A percentile compares a stretch with the other conserved stretches of the same genome.
These are phyloP conservation scores for Lamellibrachia satsuma DNA, from an alignment of 2,888 invertebrate genomes.

Conservation along the genomic window DNA sequence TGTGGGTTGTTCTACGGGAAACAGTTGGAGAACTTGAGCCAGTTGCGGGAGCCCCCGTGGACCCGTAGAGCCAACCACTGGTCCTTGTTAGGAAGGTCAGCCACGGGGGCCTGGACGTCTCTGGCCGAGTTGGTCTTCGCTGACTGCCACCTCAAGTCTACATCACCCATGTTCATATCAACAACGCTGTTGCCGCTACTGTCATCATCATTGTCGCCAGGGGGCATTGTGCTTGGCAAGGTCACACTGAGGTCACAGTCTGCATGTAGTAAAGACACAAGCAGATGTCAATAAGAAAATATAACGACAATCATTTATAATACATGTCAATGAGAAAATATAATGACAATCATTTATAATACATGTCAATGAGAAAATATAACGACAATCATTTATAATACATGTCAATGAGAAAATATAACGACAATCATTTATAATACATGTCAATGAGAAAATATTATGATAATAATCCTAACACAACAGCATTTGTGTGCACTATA, in stretches of 20 bases:
- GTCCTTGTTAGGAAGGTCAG: constrained; percentile 52
- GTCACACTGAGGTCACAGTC: background rate
- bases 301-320: no score
- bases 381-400: no score
- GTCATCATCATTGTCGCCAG: constrained; percentile 27
- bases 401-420: no score
- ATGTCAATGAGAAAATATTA: no score
- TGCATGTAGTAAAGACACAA: background rate
- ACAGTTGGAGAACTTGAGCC: constrained; percentile 59
- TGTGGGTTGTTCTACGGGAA: constrained; percentile 38
- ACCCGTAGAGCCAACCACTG: constrained; percentile 62
- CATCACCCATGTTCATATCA: background rate
- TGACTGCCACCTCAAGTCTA: background rate
- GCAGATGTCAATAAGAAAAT: background rate
- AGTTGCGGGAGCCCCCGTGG: constrained; percentile 54
- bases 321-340: no score
- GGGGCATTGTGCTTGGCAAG: background rate
- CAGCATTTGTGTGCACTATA: no score
- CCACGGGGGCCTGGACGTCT: constrained; percentile 18
- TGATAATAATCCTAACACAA: no score
- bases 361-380: no score
- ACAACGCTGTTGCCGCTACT: constrained; percentile 24
- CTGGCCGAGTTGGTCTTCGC: background rate
- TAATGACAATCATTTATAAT: no score
- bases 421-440: no score